phyloP scores from a whole-genome alignment of 2,888 invertebrate species.

The Conistra vaccinii region DNA sequence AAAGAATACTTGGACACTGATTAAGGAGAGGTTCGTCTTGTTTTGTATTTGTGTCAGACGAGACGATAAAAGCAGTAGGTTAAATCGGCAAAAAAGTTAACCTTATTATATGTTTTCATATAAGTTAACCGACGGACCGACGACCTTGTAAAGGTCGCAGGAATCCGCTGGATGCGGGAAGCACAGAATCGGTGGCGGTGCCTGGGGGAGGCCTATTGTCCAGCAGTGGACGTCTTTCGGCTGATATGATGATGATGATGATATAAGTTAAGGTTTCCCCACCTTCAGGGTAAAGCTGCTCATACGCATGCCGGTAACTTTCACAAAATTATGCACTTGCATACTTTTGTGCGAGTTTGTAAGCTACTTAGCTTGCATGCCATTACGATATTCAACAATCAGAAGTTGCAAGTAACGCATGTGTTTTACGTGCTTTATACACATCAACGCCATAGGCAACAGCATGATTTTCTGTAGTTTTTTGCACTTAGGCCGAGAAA shows the following conservation, averaged over 20 bases:
- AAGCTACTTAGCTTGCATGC: background rate
- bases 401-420: background rate
- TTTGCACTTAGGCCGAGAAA: background rate
- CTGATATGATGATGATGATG: too few species aligned
- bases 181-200: too few species aligned
- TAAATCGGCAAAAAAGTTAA: background rate
- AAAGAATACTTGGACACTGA: conserved; percentile 91
- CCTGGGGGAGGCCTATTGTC: too few species aligned
- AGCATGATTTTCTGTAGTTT: background rate
- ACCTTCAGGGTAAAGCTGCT: too few species aligned
- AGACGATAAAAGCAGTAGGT: conserved; percentile 8
- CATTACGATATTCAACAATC: background rate
- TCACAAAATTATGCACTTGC: too few species aligned
- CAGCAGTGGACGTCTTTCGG: too few species aligned
- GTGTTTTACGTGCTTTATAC: background rate
- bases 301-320: background rate
- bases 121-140: too few species aligned
- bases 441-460: background rate
- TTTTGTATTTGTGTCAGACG: conserved; percentile 37
- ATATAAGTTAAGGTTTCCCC: too few species aligned
- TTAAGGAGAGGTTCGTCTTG: conserved; percentile 90
- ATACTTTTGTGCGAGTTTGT: too few species aligned
- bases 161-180: too few species aligned
- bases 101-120: conserved; percentile 3
- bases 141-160: too few species aligned